These are phyloP conservation scores for Colletes collaris DNA, from an alignment of 2,888 invertebrate species.

Conservation along the genomic window DNA sequence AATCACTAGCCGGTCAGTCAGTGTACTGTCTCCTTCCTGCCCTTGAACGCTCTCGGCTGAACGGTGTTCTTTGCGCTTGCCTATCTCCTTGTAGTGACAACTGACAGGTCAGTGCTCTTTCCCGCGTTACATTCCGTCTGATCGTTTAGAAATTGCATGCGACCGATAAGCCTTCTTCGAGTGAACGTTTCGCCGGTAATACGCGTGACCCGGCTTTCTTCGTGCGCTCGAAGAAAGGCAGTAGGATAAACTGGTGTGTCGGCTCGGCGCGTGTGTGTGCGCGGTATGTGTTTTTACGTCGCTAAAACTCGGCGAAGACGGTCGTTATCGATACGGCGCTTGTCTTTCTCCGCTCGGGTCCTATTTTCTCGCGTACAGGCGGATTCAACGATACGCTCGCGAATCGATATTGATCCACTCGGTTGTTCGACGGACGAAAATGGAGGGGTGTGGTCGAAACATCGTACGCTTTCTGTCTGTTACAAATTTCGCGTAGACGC, in stretches of 20 bases:
- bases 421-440: slow-evolving; percentile 47
- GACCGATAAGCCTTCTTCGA: not conserved
- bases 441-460: slow-evolving; percentile 64
- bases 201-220: slow-evolving; percentile 33
- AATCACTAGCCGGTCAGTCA: slow-evolving; percentile 71
- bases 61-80: slow-evolving; percentile 57
- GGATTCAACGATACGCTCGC: not conserved
- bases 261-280: not conserved
- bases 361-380: not conserved
- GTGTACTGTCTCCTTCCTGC: slow-evolving; percentile 70
- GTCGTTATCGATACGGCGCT: not conserved
- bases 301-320: slow-evolving; percentile 1
- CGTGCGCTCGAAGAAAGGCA: slow-evolving; percentile 13
- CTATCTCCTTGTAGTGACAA: slow-evolving; percentile 61
- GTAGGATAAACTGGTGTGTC: not conserved
- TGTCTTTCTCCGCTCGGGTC: not conserved
- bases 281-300: slow-evolving; percentile 7
- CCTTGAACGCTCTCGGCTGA: slow-evolving; percentile 69
- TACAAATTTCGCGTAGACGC: not conserved
- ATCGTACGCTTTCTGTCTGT: not conserved
- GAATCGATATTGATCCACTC: slow-evolving; percentile 45
- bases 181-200: slow-evolving; percentile 8
- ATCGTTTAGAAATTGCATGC: slow-evolving; percentile 12
- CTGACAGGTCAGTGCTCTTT: slow-evolving; percentile 75
- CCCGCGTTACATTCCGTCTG: slow-evolving; percentile 16